Base-by-base conservation (phyloP, 2,888 invertebrate species). In the Leptopterna dolabrata region DNA sequence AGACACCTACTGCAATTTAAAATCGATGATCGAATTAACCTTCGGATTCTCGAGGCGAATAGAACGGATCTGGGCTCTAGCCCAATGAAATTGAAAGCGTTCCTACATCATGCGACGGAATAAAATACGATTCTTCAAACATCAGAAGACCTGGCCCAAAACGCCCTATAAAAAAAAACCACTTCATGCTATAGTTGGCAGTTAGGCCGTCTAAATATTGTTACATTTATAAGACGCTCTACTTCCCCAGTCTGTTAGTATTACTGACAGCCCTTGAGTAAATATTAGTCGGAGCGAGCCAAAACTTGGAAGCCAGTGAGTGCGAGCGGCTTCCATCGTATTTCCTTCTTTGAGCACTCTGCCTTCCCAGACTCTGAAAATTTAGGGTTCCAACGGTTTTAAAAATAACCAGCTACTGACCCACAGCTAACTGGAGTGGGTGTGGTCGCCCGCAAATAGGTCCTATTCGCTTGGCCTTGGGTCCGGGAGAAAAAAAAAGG, bases 361-460 rank as follows among this genome's bases (percentile, higher is more conserved):
- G 41, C 73, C 73, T 7, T 19, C n/a, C 73, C 73, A 73, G 73
- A 73, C 36, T 36, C 73, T 30, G 63, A 73, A 73, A 73, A 73
- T 73, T 73, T 30, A 30, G 36, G 73, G 73, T 73, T 73, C 41
- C 73, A 36, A 36, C 30, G 73, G 19, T 63, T 63, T 73, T 73
- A 73, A 73, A 73, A 73, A 73, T 73, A 73, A 73, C 73, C 73
- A 3, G 36, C 73, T n/a, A 73, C 73, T 73, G 73, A 73, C 73
- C 73, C 73, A 73, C 30, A 73, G 36, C 73, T 41, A 73, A 73
- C 73, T 36, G 36, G 73, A 73, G 73, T 73, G 73, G 73, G 73
- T 73, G 73, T 73, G 73, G 73, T 41, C 51, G 1, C 51, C n/a
- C 51, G 13, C 51, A n/a, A 51, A 51, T 51, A 51, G n/a, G 51